A percentile compares a stretch with the other conserved stretches of the same genome.
These are phyloP conservation scores for Chloroceryle inda DNA, from an alignment of 2,797 vertebrate genomes.

Conservation along the genomic window DNA sequence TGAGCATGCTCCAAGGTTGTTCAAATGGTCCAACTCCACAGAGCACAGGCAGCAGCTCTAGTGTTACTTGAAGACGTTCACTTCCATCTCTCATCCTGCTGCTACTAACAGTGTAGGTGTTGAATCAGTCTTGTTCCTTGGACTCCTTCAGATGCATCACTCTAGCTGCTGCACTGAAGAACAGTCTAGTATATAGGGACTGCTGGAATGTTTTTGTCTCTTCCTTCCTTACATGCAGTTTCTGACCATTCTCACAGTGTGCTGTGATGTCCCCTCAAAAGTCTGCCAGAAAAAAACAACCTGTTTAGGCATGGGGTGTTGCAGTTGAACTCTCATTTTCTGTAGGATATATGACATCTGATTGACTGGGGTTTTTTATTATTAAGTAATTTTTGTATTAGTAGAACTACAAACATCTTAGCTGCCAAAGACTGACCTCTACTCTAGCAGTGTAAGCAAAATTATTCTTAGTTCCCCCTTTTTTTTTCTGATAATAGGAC, in stretches of 20 bases:
- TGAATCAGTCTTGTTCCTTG: neutral
- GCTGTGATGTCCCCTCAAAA: neutral
- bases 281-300: neutral
- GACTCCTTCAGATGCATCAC: neutral
- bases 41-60: neutral
- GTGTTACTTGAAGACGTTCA: neutral
- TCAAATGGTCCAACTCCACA: neutral
- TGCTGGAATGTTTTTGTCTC: neutral
- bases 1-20: neutral
- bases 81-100: neutral
- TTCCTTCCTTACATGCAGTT: neutral
- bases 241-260: neutral
- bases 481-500: conserved; percentile 30
- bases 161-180: neutral
- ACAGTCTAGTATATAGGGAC: neutral
- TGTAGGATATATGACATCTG: neutral
- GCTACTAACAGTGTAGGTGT: neutral
- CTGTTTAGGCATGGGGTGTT: neutral
- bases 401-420: neutral
- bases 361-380: neutral
- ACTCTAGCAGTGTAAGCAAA: conserved; percentile 13
- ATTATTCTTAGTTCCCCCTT: conserved; percentile 32
- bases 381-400: neutral
- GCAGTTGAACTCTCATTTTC: neutral
- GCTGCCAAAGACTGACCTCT: conserved; percentile 26